phyloP scores from a whole-genome alignment of 2,113 vertebrate species.

The Tichodroma muraria region DNA sequence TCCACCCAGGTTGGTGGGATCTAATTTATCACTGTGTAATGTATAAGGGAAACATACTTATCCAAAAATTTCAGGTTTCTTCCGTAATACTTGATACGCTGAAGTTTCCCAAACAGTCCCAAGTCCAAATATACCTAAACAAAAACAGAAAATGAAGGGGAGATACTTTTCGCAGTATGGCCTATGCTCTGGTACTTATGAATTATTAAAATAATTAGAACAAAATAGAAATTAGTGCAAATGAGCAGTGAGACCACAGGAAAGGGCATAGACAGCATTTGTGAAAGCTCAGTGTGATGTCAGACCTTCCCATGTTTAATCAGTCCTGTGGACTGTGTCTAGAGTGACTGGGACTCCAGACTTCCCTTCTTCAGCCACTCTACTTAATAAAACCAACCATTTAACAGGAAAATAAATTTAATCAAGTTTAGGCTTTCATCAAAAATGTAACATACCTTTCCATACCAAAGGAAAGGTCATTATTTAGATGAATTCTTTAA shows the following conservation, averaged over 20 bases:
- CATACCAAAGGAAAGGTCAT: not conserved
- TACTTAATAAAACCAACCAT: not conserved
- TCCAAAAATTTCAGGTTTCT: not conserved
- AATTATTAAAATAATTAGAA: not conserved
- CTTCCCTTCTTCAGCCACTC: not conserved
- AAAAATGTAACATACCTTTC: not conserved
- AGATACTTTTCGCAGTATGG: not conserved
- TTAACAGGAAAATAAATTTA: not conserved
- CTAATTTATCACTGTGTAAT: not conserved
- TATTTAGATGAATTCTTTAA: not conserved
- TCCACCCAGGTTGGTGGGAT: accelerated
- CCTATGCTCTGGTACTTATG: not conserved
- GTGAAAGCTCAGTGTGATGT: not conserved
- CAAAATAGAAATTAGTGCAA: not conserved
- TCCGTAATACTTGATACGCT: not conserved
- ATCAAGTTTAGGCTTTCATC: not conserved
- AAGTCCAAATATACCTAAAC: not conserved
- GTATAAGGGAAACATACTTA: not conserved
- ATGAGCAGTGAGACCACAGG: not conserved
- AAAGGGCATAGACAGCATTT: not conserved
- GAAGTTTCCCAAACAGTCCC: not conserved
- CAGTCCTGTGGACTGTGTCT: not conserved
- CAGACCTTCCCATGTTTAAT: not conserved
- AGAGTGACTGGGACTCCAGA: not conserved
- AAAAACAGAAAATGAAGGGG: not conserved